Evolutionary conservation across 2,888 invertebrate genomes (phyloP), one percentile per base, ranked within the genome.

Genomic region (Morinoia aosen): DNA sequence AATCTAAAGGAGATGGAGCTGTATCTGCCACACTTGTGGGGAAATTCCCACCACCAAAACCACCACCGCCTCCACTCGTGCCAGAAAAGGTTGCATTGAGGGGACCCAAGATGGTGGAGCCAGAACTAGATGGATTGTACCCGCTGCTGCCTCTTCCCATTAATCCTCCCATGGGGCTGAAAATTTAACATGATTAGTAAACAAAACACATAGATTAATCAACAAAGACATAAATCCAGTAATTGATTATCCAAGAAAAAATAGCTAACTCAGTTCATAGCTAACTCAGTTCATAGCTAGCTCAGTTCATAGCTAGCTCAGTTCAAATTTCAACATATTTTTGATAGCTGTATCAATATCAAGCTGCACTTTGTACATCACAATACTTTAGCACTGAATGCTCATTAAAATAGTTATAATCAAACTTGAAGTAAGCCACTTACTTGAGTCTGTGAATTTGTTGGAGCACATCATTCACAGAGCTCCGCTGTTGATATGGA

Each of bases 1-100:
- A 98, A 98, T 99, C 99, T 97, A 99, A 98, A 97, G 99, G 98
- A 97, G 99, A 98, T 96, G 99, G 99, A 39, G 96, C 96, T 48
- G 96, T 95, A 95, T 96, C 96, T 57, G 96, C 95, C 33, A 96
- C 96, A 96, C 58, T 93, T 56, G 93, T 11, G 40, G 93, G 57
- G 33, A 93, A 93, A 57, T 93, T 93, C 14, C 95, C 64, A 95
- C 57, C 58, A 40, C 95, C 64, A 64, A 95, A 95, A 48, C 61
- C 95, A 58, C 95, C 94, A 94, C 94, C 64, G 33, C 95, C 64
- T n/a, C 61, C 64, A 64, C 64, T 64, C 16, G 61, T 64, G 19
- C 95, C 95, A 64, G 58, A 58, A 64, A 95, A 95, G 48, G n/a
- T 48, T 95, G 95, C 58, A 64, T 95, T 95, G n/a, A 95, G 48